Conservation (phyloP, 1,140 invertebrate genomes). For the Drosophila nigromelanica region DNA sequence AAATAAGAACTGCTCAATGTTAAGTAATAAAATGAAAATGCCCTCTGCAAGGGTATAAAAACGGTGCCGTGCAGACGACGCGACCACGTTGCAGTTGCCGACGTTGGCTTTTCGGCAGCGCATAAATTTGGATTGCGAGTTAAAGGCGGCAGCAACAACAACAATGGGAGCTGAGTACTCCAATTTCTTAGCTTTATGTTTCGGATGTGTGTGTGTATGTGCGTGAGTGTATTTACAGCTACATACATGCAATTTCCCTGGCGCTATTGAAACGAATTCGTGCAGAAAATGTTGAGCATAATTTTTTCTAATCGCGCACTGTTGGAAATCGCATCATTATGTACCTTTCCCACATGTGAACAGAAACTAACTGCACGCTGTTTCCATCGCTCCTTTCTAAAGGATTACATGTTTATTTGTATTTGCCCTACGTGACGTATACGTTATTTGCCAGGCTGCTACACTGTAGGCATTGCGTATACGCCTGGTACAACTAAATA, state of each 20-base stretch:
- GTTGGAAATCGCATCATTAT: conserved; percentile 48
- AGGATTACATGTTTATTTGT: conserved; percentile 49
- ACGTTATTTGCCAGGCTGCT: conserved; percentile 58
- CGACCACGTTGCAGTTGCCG: conserved; percentile 28
- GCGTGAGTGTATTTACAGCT: conserved; percentile 4
- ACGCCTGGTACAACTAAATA: conserved; percentile 51
- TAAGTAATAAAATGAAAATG: background rate
- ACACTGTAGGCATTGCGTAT: conserved; percentile 39
- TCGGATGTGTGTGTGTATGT: conserved; percentile 12
- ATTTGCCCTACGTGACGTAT: conserved; percentile 77
- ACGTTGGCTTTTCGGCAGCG: conserved; percentile 61
- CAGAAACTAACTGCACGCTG: conserved; percentile 12
- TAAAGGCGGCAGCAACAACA: conserved; percentile 30
- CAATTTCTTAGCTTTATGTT: conserved; percentile 61
- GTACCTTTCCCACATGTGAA: conserved; percentile 22
- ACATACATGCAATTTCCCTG: conserved; percentile 46
- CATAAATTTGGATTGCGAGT: conserved; percentile 69
- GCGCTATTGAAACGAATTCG: conserved; percentile 68
- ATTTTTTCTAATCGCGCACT: conserved; percentile 73
- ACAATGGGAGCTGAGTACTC: conserved; percentile 43
- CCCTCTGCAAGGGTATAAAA: conserved; percentile 4
- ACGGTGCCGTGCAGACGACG: conserved; percentile 21
- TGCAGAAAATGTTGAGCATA: conserved; percentile 78
- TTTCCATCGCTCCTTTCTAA: background rate
- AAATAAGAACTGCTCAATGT: background rate